Percentiles rank a stretch among this genome's conserved stretches.
Conservation (phyloP, 1,140 invertebrate species). For the Neelides sp. region DNA sequence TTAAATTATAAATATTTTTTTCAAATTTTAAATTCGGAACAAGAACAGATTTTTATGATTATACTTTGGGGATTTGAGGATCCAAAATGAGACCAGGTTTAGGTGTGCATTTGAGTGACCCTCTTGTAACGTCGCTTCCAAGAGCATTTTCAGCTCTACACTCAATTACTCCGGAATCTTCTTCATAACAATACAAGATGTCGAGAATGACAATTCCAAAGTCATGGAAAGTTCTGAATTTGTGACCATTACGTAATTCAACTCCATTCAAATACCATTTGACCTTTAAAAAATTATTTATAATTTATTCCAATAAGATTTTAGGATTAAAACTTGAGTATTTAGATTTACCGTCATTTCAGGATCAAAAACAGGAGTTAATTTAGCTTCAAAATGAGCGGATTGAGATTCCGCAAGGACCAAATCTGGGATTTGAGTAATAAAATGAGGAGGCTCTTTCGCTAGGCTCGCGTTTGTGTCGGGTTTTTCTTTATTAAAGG, state of each 20-base stretch:
- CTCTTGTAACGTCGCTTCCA: conserved; percentile 75
- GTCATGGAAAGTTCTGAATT: conserved; percentile 91
- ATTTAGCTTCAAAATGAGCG: conserved; percentile 80
- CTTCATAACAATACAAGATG: conserved; percentile 90
- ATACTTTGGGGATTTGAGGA: conserved; percentile 79
- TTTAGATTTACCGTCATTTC: conserved; percentile 48
- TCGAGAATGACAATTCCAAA: conserved; percentile 92
- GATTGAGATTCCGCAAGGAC: conserved; percentile 80
- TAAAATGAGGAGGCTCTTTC: conserved; percentile 70
- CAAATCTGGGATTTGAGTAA: conserved; percentile 70
- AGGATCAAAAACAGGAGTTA: conserved; percentile 82
- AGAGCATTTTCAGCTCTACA: conserved; percentile 82
- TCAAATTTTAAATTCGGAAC: background rate
- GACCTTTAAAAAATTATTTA: conserved; percentile 44
- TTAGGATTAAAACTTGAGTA: conserved; percentile 4
- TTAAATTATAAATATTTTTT: background rate
- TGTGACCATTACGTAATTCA: conserved; percentile 78
- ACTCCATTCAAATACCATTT: conserved; percentile 92
- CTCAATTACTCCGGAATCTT: conserved; percentile 88
- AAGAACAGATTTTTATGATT: conserved; percentile 26
- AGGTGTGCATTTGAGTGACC: conserved; percentile 69
- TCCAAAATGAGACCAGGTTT: conserved; percentile 87
- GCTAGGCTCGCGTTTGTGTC: conserved; percentile 50
- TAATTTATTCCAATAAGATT: background rate
- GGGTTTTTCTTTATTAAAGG: conserved; percentile 46